Conservation (phyloP, 2,888 invertebrate species). For the Rotaria magnacalcarata region DNA sequence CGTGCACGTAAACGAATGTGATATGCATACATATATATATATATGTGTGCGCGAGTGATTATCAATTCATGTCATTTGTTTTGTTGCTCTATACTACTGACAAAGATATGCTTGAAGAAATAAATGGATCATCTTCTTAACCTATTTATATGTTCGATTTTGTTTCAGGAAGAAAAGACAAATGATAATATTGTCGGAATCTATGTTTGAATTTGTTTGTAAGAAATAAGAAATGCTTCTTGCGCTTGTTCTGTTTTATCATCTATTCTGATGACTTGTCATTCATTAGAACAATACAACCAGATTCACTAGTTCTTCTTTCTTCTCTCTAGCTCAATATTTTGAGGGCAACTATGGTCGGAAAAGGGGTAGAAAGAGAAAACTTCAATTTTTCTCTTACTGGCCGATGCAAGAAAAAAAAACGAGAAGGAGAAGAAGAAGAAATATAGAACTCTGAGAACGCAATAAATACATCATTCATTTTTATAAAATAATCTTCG, state of each 20-base stretch:
- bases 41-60: not conserved
- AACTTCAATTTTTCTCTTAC: not conserved
- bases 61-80: not conserved
- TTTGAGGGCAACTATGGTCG: not conserved
- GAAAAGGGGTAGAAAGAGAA: not conserved
- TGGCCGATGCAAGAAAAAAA: not conserved
- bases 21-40: not conserved
- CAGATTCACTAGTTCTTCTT: not conserved
- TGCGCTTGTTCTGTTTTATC: not conserved
- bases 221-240: not conserved
- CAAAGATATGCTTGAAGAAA: not conserved
- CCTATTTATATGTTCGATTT: not conserved
- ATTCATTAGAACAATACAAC: not conserved
- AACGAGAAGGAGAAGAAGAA: not conserved
- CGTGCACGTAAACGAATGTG: constrained; percentile 21
- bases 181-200: not conserved
- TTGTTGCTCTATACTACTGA: not conserved
- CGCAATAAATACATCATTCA: not conserved
- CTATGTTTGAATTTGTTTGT: not conserved
- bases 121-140: not conserved
- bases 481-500: not conserved
- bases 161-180: not conserved
- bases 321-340: not conserved
- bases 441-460: not conserved
- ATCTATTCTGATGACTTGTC: not conserved